These are phyloP conservation scores for Ips nitidus DNA, from an alignment of 1,140 invertebrate genomes.

Conservation along the genomic window DNA sequence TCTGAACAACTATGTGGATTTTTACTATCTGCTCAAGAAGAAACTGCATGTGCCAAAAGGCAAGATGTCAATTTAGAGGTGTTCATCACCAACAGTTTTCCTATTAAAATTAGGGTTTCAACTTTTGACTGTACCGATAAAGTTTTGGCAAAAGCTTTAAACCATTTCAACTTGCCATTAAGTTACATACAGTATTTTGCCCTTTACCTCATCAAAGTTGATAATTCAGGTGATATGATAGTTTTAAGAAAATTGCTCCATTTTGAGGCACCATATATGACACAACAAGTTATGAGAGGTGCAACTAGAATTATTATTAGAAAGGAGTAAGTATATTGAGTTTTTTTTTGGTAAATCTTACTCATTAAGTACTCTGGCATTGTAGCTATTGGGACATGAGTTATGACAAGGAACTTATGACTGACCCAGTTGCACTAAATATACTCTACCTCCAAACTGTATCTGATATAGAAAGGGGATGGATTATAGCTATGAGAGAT, in stretches of 20 bases:
- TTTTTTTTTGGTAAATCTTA: neutral
- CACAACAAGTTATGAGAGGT: constrained; percentile 64
- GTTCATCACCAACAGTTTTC: constrained; percentile 82
- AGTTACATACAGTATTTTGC: constrained; percentile 85
- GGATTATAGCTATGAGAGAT: constrained; percentile 75
- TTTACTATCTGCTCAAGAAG: constrained; percentile 88
- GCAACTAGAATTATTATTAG: constrained; percentile 70
- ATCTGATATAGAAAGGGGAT: constrained; percentile 81
- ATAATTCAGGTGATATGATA: constrained; percentile 70
- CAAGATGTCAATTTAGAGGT: constrained; percentile 78
- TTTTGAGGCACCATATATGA: constrained; percentile 95
- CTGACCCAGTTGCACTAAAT: constrained; percentile 79
- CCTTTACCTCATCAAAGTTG: constrained; percentile 79
- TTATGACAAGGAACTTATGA: constrained; percentile 80
- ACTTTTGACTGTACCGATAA: constrained; percentile 81
- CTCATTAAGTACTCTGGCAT: constrained; percentile 30
- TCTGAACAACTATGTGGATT: constrained; percentile 84
- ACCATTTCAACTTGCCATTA: constrained; percentile 72
- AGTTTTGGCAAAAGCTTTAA: constrained; percentile 78
- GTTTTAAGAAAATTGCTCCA: constrained; percentile 87
- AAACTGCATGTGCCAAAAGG: constrained; percentile 69
- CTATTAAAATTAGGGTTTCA: constrained; percentile 77
- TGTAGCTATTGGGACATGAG: constrained; percentile 86
- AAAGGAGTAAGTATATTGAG: constrained; percentile 62
- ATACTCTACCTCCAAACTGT: constrained; percentile 86